A percentile compares a stretch with the other conserved stretches of the same genome.
Conservation (phyloP, 2,113 vertebrate genomes). For the Paralichthys olivaceus region DNA sequence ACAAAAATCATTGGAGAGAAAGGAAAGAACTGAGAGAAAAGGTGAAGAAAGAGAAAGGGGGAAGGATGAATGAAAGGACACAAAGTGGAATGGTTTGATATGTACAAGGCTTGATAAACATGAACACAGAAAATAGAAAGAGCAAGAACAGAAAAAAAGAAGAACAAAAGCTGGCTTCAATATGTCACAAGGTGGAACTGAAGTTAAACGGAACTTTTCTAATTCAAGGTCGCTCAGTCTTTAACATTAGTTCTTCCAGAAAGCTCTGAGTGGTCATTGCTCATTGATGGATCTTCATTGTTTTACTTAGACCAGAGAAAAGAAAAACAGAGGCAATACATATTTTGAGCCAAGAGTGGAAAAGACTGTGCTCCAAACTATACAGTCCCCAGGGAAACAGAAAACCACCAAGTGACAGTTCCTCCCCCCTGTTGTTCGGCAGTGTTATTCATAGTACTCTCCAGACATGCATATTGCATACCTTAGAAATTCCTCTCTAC, state of each 20-base stretch:
- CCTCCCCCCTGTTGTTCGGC: conserved; percentile 38
- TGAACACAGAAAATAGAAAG: no score
- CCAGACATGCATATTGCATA: conserved; percentile 57
- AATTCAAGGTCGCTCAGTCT: neutral
- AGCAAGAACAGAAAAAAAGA: neutral
- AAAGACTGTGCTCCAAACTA: conserved; percentile 24
- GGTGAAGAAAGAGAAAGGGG: no score
- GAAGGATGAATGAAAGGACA: no score
- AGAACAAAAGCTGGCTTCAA: neutral
- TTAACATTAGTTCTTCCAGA: neutral
- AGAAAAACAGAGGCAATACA: conserved; percentile 10
- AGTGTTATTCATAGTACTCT: conserved; percentile 37
- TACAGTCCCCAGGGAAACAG: conserved; percentile 17
- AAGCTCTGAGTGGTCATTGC: neutral
- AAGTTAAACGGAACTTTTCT: no score
- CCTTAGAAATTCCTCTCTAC: conserved; percentile 51
- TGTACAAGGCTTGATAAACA: no score
- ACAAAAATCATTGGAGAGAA: no score
- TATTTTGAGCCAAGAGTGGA: conserved; percentile 33
- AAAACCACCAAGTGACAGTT: conserved; percentile 34
- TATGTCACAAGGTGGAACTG: no score
- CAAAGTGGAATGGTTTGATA: no score
- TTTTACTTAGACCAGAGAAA: neutral
- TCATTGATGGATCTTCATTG: no score
- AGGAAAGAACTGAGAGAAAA: no score